A percentile compares a stretch with the other conserved stretches of the same genome.
Conservation (phyloP, 2,888 invertebrate genomes). For the Hylaea fasciaria region DNA sequence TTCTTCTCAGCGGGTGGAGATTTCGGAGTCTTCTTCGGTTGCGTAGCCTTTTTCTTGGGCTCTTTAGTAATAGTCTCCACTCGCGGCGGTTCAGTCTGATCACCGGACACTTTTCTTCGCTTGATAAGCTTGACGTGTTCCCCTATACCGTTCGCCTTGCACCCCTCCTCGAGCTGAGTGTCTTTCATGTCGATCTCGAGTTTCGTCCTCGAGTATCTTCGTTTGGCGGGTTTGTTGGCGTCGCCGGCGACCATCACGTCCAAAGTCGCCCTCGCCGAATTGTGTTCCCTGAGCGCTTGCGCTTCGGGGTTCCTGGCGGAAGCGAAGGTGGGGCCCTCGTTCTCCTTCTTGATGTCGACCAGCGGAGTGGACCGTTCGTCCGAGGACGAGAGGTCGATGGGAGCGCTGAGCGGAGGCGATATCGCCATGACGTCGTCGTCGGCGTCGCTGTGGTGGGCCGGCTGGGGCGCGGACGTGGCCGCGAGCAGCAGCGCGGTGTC, state of each 20-base stretch:
- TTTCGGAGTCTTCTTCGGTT: slow-evolving; percentile 62
- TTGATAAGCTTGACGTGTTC: slow-evolving; percentile 82
- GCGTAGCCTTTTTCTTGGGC: slow-evolving; percentile 64
- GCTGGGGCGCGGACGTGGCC: slow-evolving; percentile 60
- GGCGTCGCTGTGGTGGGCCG: slow-evolving; percentile 74
- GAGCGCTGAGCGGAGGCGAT: slow-evolving; percentile 74
- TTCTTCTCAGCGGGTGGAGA: slow-evolving; percentile 70
- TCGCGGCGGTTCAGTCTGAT: slow-evolving; percentile 62
- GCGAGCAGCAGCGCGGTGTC: slow-evolving; percentile 80
- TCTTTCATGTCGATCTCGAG: slow-evolving; percentile 81
- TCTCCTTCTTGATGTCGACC: slow-evolving; percentile 79
- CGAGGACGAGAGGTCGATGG: slow-evolving; percentile 80
- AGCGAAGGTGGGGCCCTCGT: slow-evolving; percentile 73
- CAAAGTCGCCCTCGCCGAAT: slow-evolving; percentile 48
- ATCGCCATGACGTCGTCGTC: slow-evolving; percentile 82
- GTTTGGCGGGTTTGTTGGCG: slow-evolving; percentile 69
- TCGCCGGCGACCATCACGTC: slow-evolving; percentile 61
- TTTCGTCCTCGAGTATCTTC: slow-evolving; percentile 77
- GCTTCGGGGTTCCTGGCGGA: slow-evolving; percentile 73
- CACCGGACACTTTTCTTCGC: slow-evolving; percentile 81
- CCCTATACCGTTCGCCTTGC: slow-evolving; percentile 81
- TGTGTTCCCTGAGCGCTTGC: slow-evolving; percentile 76
- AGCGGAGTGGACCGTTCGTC: slow-evolving; percentile 77
- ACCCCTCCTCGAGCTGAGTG: slow-evolving; percentile 74
- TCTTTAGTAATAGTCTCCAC: slow-evolving; percentile 67